Base-by-base conservation (phyloP, 1,140 invertebrate species). In the Pristionchus pacificus region DNA sequence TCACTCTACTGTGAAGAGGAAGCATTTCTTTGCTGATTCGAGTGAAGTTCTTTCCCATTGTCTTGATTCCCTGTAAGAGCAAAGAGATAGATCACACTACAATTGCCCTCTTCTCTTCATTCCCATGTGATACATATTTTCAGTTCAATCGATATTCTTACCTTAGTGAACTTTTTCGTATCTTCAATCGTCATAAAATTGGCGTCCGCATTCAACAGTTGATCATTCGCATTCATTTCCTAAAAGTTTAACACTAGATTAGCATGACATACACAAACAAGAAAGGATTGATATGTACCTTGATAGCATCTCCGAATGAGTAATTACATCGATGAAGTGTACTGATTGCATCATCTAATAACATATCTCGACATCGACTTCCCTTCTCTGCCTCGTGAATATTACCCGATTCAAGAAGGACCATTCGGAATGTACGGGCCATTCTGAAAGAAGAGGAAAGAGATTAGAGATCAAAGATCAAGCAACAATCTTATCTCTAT, bases 21-120 rank as follows among this genome's bases (percentile, higher is more conserved):
- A 98, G 87, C 66, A 97, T 88, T 85, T 98, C 95, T 86, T 96
- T 96, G 75, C 91, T 88, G 77, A 99, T 98, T 78, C 94, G 91
- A 85, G 95, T 96, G 86, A 98, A 99, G 87, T 98, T 98, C 87
- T 99, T 99, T 77, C 96, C 96, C 88, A 96, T 95, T 84, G 95
- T 93, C 71, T 94, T 88, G 68, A 98, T 88, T 77, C 96, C 96
- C 88, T 97, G 6, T 10, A 49, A n/a, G n/a, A n/a, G n/a, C n/a
- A n/a, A n/a, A n/a, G n/a, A n/a, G n/a, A n/a, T n/a, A n/a, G n/a
- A n/a, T n/a, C n/a, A n/a, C n/a, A n/a, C n/a, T n/a, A n/a, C n/a
- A n/a, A n/a, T n/a, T n/a, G n/a, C n/a, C n/a, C n/a, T n/a, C n/a
- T n/a, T n/a, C n/a, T n/a, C n/a, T 49, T 49, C 38, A 49, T 10